Evolutionary conservation across 2,797 vertebrate genomes (phyloP).

Genomic region (Paramormyrops hopkinsi): DNA sequence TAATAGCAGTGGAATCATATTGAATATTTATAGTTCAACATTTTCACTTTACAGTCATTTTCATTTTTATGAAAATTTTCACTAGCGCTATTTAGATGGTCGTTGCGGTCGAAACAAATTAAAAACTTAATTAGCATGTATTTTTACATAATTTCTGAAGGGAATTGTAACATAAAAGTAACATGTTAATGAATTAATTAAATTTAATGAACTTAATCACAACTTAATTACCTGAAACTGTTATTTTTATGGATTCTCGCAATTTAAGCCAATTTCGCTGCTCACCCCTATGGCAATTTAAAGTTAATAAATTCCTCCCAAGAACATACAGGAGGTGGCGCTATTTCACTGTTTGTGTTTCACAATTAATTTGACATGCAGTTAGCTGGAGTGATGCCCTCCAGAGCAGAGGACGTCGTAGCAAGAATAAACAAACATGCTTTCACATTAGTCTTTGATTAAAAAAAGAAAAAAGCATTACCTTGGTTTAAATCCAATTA

Average conservation of each 20-base stretch:
- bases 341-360: slow-evolving; percentile 47
- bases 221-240: neutral
- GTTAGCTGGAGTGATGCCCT: slow-evolving; percentile 3
- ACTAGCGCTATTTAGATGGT: neutral
- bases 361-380: neutral
- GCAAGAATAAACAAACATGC: neutral
- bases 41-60: slow-evolving; percentile 29
- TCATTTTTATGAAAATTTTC: slow-evolving; percentile 23
- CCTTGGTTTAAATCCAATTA: slow-evolving; percentile 41
- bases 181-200: neutral
- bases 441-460: slow-evolving; percentile 4
- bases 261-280: neutral
- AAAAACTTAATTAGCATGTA: neutral
- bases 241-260: slow-evolving; percentile 14
- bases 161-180: slow-evolving; percentile 1
- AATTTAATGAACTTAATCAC: neutral
- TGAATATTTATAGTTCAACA: slow-evolving; percentile 46
- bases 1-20: slow-evolving; percentile 42
- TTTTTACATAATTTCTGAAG: slow-evolving; percentile 10
- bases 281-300: neutral
- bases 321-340: slow-evolving; percentile 53
- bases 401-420: neutral
- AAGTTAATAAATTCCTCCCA: neutral
- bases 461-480: neutral
- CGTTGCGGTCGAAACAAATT: slow-evolving; percentile 3